Evolutionary conservation across 2,888 invertebrate species (phyloP).

Genomic region (Epirrita christyi): DNA sequence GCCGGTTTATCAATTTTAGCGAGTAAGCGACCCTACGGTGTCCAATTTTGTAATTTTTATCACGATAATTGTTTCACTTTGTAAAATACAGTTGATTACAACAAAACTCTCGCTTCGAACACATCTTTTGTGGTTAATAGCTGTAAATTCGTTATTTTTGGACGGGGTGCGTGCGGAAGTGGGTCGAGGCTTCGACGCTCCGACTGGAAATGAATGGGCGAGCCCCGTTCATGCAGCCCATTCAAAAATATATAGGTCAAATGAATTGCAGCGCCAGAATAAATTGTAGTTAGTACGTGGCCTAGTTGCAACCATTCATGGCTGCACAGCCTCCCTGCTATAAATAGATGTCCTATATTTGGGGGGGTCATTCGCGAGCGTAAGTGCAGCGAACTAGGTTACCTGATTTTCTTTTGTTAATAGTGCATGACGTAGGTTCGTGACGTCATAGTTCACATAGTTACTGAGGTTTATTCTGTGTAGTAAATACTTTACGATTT

Average conservation of each 20-base stretch:
- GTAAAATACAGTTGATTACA: slow-evolving; percentile 7
- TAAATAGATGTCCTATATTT: slow-evolving; percentile 81
- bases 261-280: slow-evolving; percentile 66
- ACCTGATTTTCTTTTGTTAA: slow-evolving; percentile 82
- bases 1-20: slow-evolving; percentile 43
- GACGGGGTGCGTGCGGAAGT: slow-evolving; percentile 54
- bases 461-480: slow-evolving; percentile 17
- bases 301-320: slow-evolving; percentile 78
- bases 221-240: slow-evolving; percentile 81
- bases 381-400: slow-evolving; percentile 79
- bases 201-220: slow-evolving; percentile 79
- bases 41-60: slow-evolving; percentile 23
- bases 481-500: slow-evolving; percentile 12
- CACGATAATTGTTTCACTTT: slow-evolving; percentile 10
- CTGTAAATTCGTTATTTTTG: slow-evolving; percentile 28
- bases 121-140: slow-evolving; percentile 8
- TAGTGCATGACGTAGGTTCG: slow-evolving; percentile 70
- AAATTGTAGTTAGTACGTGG: slow-evolving; percentile 49
- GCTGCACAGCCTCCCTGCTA: slow-evolving; percentile 69
- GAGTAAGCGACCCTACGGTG: slow-evolving; percentile 36
- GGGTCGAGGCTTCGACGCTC: slow-evolving; percentile 72
- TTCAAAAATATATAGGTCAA: slow-evolving; percentile 84
- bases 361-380: slow-evolving; percentile 79
- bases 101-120: slow-evolving; percentile 8
- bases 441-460: slow-evolving; percentile 62